Percentiles rank a stretch among this genome's conserved stretches.
Conservation (phyloP, 2,113 vertebrate genomes). For the Anoplopoma fimbria region DNA sequence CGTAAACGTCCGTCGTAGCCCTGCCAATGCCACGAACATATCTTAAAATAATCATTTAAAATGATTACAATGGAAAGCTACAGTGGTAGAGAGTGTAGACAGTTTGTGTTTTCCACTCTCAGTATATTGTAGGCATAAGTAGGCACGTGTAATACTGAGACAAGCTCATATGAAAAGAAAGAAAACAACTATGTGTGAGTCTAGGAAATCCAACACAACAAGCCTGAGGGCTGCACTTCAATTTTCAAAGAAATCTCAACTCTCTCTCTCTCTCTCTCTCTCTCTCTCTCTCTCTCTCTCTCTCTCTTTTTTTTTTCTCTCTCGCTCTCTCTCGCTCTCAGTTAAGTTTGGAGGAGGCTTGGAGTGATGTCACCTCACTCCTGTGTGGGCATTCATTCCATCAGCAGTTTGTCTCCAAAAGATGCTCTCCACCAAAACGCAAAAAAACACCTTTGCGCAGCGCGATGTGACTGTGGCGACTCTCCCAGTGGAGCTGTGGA, state of each 20-base stretch:
- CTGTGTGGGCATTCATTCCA: conserved; percentile 61
- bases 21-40: not conserved
- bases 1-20: not conserved
- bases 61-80: not conserved
- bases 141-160: not conserved
- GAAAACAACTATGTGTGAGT: not conserved
- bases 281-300: not conserved
- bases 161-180: conserved; percentile 5
- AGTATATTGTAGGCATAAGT: too few species aligned
- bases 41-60: not conserved
- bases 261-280: conserved; percentile 1
- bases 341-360: conserved; percentile 69
- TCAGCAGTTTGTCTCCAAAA: conserved; percentile 48
- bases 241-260: conserved; percentile 39
- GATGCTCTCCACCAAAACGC: conserved; percentile 42
- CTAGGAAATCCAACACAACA: conserved; percentile 24
- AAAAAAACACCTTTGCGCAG: conserved; percentile 57
- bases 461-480: conserved; percentile 10
- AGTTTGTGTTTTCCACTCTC: not conserved
- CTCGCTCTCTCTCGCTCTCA: conserved; percentile 2
- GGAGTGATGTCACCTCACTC: conserved; percentile 79
- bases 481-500: not conserved
- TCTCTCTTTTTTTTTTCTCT: conserved; percentile 10
- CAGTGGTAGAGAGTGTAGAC: not conserved
- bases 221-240: not conserved